Evolutionary conservation across 2,797 vertebrate species (phyloP).

Genomic region (Anas acuta): DNA sequence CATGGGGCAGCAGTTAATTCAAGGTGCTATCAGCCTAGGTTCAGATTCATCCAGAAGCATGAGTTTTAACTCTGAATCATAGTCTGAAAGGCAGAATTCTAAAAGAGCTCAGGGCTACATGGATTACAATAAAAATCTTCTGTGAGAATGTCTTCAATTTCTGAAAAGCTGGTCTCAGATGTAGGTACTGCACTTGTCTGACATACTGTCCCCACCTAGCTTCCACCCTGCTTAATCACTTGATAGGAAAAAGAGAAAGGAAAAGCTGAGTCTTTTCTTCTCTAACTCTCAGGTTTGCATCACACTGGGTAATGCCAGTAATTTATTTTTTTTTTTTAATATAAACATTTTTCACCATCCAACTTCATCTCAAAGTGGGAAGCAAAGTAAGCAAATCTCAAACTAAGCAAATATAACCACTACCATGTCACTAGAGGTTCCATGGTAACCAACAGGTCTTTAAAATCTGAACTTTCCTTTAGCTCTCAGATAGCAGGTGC

Average conservation of each 20-base stretch:
- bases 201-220: neutral
- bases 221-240: neutral
- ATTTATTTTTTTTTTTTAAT: neutral
- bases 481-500: neutral
- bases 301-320: neutral
- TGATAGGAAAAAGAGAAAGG: neutral
- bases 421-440: neutral
- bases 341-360: neutral
- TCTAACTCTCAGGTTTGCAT: neutral
- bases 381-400: neutral
- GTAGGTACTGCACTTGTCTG: neutral
- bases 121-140: neutral
- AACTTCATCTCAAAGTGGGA: neutral
- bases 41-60: neutral
- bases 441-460: neutral
- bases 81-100: neutral
- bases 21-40: neutral
- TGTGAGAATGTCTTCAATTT: neutral
- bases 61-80: neutral
- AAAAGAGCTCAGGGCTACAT: neutral
- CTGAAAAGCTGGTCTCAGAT: neutral
- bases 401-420: neutral
- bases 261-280: neutral
- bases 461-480: neutral
- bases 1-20: neutral